phyloP scores from a whole-genome alignment of 1,140 invertebrate species.

The Drosophila yakuba region DNA sequence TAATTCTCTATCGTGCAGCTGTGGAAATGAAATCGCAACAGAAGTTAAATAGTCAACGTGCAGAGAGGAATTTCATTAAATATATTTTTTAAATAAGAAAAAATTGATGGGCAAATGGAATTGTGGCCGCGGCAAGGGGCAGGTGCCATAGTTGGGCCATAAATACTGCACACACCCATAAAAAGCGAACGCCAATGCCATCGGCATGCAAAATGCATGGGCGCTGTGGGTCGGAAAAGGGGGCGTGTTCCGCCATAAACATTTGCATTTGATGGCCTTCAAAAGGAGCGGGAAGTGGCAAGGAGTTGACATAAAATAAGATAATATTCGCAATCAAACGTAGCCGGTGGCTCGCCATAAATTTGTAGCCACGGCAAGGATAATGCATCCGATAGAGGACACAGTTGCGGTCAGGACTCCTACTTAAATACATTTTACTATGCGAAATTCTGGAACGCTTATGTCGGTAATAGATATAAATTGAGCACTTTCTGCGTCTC shows the following conservation, averaged over 20 bases:
- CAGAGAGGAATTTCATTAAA: conserved; percentile 8
- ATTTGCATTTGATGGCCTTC: conserved; percentile 45
- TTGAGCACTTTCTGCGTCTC: too few relatives aligned
- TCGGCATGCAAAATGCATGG: conserved; percentile 42
- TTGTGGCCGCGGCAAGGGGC: conserved; percentile 11
- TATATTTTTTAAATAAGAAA: background rate
- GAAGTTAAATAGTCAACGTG: conserved; percentile 5
- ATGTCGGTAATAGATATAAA: too few relatives aligned
- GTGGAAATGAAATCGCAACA: conserved; percentile 7
- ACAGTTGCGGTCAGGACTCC: too few relatives aligned
- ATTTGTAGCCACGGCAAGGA: conserved; percentile 1
- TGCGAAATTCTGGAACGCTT: too few relatives aligned
- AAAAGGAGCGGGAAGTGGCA: conserved; percentile 6
- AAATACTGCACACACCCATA: conserved; percentile 38
- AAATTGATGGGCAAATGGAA: conserved; percentile 13
- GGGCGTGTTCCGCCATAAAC: conserved; percentile 31
- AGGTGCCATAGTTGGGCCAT: conserved; percentile 39
- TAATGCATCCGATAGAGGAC: conserved; percentile 9
- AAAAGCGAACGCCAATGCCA: conserved; percentile 30
- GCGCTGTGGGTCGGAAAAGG: background rate
- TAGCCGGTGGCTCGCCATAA: conserved; percentile 23
- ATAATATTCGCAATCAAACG: conserved; percentile 50
- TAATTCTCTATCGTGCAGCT: background rate
- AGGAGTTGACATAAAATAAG: conserved; percentile 47
- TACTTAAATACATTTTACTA: too few relatives aligned